Percentiles rank a stretch among this genome's conserved stretches.
Evolutionary conservation across 2,888 invertebrate species (phyloP).

Genomic region (Polyommatus icarus): DNA sequence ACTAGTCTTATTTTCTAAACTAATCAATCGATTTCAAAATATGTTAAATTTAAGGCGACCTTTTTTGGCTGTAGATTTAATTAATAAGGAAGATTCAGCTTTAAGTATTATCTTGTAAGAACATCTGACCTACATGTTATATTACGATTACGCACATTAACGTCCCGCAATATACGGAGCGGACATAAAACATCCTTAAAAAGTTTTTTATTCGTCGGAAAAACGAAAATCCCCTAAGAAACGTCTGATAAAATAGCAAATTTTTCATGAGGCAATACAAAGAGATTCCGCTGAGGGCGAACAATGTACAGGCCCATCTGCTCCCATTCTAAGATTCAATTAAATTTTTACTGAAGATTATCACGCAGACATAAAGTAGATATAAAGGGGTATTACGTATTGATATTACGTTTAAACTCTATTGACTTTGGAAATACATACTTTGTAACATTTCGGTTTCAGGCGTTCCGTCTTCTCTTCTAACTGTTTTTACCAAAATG

Average conservation of each 20-base stretch:
- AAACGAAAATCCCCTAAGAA: slow-evolving; percentile 26
- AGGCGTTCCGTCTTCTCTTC: too few relatives aligned
- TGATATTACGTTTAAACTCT: neutral
- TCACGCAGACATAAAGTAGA: slow-evolving; percentile 69
- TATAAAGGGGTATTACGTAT: slow-evolving; percentile 46
- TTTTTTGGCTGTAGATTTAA: neutral
- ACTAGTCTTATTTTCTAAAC: too few relatives aligned
- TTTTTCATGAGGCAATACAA: slow-evolving; percentile 34
- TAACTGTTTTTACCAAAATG: too few relatives aligned
- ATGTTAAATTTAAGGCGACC: too few relatives aligned
- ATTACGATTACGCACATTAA: slow-evolving; percentile 2
- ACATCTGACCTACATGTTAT: neutral
- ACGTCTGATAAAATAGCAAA: slow-evolving; percentile 29
- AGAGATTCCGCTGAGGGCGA: slow-evolving; percentile 48
- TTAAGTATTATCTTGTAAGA: neutral
- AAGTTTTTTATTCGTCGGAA: slow-evolving; percentile 27
- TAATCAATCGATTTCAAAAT: too few relatives aligned
- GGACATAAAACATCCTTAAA: slow-evolving; percentile 17
- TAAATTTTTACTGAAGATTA: slow-evolving; percentile 80
- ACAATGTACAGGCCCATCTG: slow-evolving; percentile 67
- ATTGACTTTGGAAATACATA: neutral
- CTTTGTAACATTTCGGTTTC: neutral
- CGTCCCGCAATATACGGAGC: neutral
- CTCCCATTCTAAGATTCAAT: slow-evolving; percentile 72
- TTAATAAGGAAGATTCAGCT: neutral